phyloP scores from a whole-genome alignment of 2,797 vertebrate genomes.

The Leptatherina wallacei region DNA sequence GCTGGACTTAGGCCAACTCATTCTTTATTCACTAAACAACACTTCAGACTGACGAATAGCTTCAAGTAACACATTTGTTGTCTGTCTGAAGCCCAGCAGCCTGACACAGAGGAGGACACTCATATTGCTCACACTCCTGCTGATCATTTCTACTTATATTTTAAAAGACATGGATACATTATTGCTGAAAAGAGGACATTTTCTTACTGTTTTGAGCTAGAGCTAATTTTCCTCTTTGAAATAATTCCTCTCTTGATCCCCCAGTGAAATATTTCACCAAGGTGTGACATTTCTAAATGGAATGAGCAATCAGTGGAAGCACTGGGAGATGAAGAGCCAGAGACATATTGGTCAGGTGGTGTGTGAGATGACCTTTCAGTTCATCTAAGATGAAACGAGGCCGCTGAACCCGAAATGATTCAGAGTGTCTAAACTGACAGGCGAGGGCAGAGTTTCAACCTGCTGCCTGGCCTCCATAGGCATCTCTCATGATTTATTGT shows the following conservation, averaged over 20 bases:
- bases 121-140: slow-evolving; percentile 16
- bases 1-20: slow-evolving; percentile 53
- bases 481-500: slow-evolving; percentile 79
- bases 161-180: slow-evolving; percentile 24
- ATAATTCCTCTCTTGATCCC: slow-evolving; percentile 63
- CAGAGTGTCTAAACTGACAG: slow-evolving; percentile 77
- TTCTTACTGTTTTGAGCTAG: slow-evolving; percentile 37
- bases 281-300: slow-evolving; percentile 76
- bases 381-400: slow-evolving; percentile 71
- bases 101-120: slow-evolving; percentile 12
- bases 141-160: slow-evolving; percentile 32
- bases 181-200: slow-evolving; percentile 18
- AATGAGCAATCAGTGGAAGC: slow-evolving; percentile 66
- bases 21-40: slow-evolving; percentile 59
- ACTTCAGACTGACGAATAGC: slow-evolving; percentile 41
- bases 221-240: slow-evolving; percentile 63
- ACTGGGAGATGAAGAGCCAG: slow-evolving; percentile 54
- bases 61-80: slow-evolving; percentile 43
- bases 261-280: slow-evolving; percentile 67
- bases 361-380: slow-evolving; percentile 79
- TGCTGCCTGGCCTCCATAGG: slow-evolving; percentile 61
- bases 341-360: slow-evolving; percentile 70
- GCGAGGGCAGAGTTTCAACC: slow-evolving; percentile 67
- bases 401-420: slow-evolving; percentile 76
- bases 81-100: slow-evolving; percentile 42